Conservation (phyloP, 2,888 invertebrate genomes). For the Amphipoea lucens region DNA sequence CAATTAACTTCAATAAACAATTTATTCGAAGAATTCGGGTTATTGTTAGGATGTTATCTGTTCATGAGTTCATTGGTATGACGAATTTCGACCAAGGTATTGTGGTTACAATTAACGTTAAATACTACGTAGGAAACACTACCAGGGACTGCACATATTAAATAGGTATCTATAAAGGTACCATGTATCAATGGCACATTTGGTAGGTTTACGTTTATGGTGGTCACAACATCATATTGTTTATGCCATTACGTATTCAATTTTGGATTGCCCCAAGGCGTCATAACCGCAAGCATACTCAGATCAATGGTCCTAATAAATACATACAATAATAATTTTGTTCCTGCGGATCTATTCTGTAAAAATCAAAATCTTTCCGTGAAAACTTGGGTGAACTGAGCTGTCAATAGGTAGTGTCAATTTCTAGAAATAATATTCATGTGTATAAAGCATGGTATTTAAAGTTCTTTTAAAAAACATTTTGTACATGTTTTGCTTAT, state of each 20-base stretch:
- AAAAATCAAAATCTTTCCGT: not conserved
- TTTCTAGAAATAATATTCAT: not conserved
- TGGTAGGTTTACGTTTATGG: not conserved
- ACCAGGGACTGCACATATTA: not conserved
- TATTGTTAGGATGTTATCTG: conserved; percentile 37
- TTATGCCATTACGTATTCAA: conserved; percentile 1
- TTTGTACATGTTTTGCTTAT: too few relatives aligned
- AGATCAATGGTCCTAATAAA: not conserved
- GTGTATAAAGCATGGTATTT: too few relatives aligned
- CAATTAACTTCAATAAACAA: not conserved
- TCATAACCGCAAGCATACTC: not conserved
- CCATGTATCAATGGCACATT: conserved; percentile 31
- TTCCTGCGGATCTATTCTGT: not conserved
- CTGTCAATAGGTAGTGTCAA: not conserved
- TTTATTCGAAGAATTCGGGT: conserved; percentile 3
- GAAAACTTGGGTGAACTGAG: not conserved
- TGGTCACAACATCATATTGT: conserved; percentile 7
- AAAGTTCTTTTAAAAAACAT: too few relatives aligned
- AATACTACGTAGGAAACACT: conserved; percentile 35
- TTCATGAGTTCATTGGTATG: conserved; percentile 29
- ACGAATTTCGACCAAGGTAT: conserved; percentile 67
- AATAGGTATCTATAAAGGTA: conserved; percentile 2
- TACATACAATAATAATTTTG: not conserved
- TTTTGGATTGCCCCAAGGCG: conserved; percentile 40
- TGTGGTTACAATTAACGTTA: conserved; percentile 56